Evolutionary conservation across 2,797 vertebrate genomes (phyloP), one percentile per base, ranked within the genome.

Genomic region (Labeo calbasu): DNA sequence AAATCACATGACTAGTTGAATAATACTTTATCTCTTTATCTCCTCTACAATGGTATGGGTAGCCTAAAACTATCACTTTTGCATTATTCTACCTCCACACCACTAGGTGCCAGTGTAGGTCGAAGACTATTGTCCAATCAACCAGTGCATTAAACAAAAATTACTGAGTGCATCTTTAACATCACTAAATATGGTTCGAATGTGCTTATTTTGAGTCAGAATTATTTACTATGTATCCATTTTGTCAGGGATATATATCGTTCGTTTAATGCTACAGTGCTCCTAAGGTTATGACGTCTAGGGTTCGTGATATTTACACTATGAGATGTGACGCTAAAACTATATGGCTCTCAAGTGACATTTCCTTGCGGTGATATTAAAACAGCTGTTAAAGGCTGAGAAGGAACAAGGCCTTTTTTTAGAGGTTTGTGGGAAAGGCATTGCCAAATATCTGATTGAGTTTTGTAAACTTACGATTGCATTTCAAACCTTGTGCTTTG

Each of bases 401-500:
- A 84, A 86, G 89, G 77, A 87, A 85, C 91, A 91, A 93, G 88
- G 85, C 88, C 84, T 77, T 89, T 80, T 80, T 23, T 84, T 28
- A 53, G 32, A 79, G 86, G 80, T 79, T 77, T 86, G 79, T 70
- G 23, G 55, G 79, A 86, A 59, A 25, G 77, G 85, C 76, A 46
- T 87, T 43, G 48, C 70, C 19, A 61, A 70, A 84, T 81, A 78
- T 72, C 85, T 85, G 63, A 85, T 48, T 86, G 63, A 86, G 82
- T 17, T 28, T 81, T 85, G 46, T 84, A 84, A 87, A 85, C 68
- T 63, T 77, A 82, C 53, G 77, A 55, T 76, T 53, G 21, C 12
- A 25, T 59, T 48, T 86, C 14, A 75, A 40, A 57, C 83, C 84
- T 91, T 93, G 91, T 94, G 93, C 92, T 93, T 93, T 82, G 72